Evolutionary conservation across 2,888 invertebrate species (phyloP).

Genomic region (Athalia circularis): DNA sequence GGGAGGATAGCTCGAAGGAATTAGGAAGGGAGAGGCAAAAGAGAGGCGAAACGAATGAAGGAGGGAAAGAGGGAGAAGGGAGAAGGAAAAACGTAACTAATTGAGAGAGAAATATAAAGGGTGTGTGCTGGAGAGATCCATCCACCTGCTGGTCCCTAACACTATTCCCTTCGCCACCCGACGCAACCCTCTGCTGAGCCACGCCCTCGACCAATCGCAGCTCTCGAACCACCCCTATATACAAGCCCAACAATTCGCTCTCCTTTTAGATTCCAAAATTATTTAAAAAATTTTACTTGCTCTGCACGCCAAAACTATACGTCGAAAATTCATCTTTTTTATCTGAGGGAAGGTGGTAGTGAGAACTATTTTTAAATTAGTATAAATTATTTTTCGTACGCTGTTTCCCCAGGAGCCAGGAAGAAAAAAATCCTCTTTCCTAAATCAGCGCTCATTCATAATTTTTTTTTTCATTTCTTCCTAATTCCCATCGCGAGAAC

Average conservation of each 20-base stretch:
- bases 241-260: background rate
- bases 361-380: too few relatives aligned
- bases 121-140: constrained; percentile 61
- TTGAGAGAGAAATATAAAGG: constrained; percentile 62
- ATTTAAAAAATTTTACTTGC: constrained; percentile 23
- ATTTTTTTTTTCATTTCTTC: too few relatives aligned
- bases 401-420: background rate
- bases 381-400: background rate
- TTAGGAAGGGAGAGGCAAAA: background rate
- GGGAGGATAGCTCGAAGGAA: background rate
- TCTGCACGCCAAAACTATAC: constrained; percentile 11
- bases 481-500: too few relatives aligned
- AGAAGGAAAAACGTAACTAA: constrained; percentile 65
- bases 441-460: too few relatives aligned
- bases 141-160: constrained; percentile 66
- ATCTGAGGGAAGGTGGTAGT: too few relatives aligned
- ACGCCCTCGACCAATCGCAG: constrained; percentile 68
- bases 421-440: background rate
- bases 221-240: constrained; percentile 48
- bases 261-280: constrained; percentile 22
- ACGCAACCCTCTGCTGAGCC: constrained; percentile 59
- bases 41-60: constrained; percentile 2
- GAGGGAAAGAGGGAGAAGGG: constrained; percentile 31
- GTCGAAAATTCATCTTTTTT: background rate
- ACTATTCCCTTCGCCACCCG: constrained; percentile 35